Base-by-base conservation (phyloP, 2,888 invertebrate genomes). In the Silvanus unidentatus region DNA sequence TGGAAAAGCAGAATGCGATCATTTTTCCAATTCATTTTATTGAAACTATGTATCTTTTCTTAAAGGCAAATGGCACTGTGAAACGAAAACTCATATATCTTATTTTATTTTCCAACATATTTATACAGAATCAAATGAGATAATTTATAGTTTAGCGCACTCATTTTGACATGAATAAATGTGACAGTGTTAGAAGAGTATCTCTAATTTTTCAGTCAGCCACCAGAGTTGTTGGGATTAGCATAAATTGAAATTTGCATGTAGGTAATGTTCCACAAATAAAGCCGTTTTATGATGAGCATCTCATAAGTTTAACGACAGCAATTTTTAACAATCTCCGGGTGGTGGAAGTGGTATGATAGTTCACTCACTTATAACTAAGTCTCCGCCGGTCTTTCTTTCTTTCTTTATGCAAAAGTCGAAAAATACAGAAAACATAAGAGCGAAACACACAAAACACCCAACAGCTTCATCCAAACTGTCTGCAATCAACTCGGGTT, bases 211-310 rank as follows among this genome's bases (percentile, higher is more conserved):
- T 53, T 54, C 54, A 57, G 40, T 49, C 43, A 30, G 44, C 49
- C 43, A 30, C 40, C 39, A 38, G 15, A 40, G 30, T 15, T 49
- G 47, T 40, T 39, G 29, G 27, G 43, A 49, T 54, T 48, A 48
- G 53, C 49, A 55, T 55, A 53, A 55, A 55, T 47, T 54, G 50
- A 49, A 55, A 57, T 54, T 53, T 54, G 44, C 57, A 55, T 54
- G 47, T 55, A 53, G 49, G 48, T 50, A 52, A 50, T 53, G 48
- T 48, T 44, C 48, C 53, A 49, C 51, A 51, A 49, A 53, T 53
- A 53, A 43, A 44, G 53, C 42, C 49, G 38, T 49, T 51, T 48
- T 45, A 47, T 47, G 37, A 37, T 35, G 38, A 47, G 51, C 44
- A 43, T 43, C 44, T 45, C 44, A 40, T 42, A 39, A 47, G 44